Percentiles rank a stretch among this genome's conserved stretches.
phyloP scores from a whole-genome alignment of 2,113 vertebrate species.

The Indicator indicator region DNA sequence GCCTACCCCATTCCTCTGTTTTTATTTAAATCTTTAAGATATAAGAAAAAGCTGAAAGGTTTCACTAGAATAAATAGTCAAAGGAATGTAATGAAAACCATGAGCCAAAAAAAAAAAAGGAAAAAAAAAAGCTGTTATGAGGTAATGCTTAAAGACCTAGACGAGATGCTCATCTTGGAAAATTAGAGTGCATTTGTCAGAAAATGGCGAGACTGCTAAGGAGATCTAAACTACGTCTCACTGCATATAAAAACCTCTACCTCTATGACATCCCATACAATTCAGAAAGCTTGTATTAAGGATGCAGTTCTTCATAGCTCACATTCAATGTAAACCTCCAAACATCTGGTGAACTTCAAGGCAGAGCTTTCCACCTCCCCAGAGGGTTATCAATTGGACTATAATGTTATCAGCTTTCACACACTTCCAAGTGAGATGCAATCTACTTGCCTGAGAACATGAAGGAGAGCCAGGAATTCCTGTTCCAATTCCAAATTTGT shows the following conservation, averaged over 20 bases:
- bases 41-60: not conserved
- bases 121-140: not conserved
- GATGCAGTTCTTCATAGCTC: not conserved
- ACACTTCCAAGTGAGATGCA: constrained; percentile 30
- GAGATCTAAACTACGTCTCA: not conserved
- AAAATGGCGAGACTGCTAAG: not conserved
- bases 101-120: not conserved
- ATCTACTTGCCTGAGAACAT: constrained; percentile 46
- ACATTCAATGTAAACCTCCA: constrained; percentile 22
- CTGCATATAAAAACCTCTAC: not conserved
- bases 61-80: not conserved
- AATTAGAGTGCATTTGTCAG: not conserved
- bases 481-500: constrained; percentile 46
- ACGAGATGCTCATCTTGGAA: not conserved
- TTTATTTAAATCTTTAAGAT: constrained; percentile 15
- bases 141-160: not conserved
- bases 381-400: constrained; percentile 47
- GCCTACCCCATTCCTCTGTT: not conserved
- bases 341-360: constrained; percentile 62
- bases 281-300: not conserved
- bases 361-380: constrained; percentile 2
- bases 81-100: not conserved
- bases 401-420: constrained; percentile 51
- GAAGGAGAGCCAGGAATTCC: constrained; percentile 44
- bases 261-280: not conserved